Conservation (phyloP, 2,113 vertebrate genomes). For the Amblyopsis rosae region DNA sequence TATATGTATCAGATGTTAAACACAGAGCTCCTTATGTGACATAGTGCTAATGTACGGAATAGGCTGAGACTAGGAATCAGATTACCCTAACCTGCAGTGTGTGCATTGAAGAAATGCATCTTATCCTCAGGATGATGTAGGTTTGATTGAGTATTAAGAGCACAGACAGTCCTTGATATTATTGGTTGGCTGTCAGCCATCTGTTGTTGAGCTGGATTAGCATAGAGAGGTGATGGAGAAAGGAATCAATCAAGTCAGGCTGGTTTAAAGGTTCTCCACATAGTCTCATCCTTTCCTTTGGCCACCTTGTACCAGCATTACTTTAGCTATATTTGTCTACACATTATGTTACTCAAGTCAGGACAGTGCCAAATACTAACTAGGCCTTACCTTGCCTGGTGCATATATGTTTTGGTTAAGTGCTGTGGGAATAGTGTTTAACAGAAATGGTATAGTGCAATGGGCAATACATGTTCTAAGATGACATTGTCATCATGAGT, state of each 20-base stretch:
- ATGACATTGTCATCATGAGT: constrained; percentile 43
- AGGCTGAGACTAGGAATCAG: too few relatives aligned
- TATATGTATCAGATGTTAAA: neutral
- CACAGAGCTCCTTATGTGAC: too few relatives aligned
- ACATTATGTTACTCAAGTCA: constrained; percentile 32
- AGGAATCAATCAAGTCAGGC: constrained; percentile 33
- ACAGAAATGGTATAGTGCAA: constrained; percentile 16
- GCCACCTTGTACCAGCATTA: constrained; percentile 36
- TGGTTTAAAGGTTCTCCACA: constrained; percentile 46
- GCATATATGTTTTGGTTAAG: neutral
- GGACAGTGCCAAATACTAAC: neutral
- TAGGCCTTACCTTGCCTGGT: neutral
- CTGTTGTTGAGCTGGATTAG: constrained; percentile 58
- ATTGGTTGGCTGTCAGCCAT: constrained; percentile 61
- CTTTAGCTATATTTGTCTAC: constrained; percentile 14
- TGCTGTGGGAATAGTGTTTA: constrained; percentile 5
- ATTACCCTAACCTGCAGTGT: neutral
- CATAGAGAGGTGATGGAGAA: constrained; percentile 48
- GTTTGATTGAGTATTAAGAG: constrained; percentile 10
- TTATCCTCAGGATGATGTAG: constrained; percentile 25
- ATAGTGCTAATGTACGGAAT: too few relatives aligned
- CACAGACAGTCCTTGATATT: constrained; percentile 37
- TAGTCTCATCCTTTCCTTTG: constrained; percentile 33
- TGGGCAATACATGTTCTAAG: constrained; percentile 31
- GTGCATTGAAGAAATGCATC: constrained; percentile 6